Conservation (phyloP, 2,888 invertebrate genomes). For the Amiota communis region DNA sequence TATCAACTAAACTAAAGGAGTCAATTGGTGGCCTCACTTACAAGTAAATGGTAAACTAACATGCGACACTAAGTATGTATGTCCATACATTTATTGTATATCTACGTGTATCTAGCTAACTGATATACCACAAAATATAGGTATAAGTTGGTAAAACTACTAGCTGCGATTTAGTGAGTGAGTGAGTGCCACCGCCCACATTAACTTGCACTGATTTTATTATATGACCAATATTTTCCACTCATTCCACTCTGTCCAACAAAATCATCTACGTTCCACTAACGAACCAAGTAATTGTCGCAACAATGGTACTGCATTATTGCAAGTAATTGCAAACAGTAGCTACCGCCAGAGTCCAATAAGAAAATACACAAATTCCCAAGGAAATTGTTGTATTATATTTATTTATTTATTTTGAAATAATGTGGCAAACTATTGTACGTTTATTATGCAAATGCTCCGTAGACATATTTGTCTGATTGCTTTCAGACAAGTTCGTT, state of each 20-base stretch:
- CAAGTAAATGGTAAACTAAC: conserved; percentile 10
- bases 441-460: not conserved
- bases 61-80: not conserved
- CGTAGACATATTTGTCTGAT: not conserved
- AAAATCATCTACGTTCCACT: not conserved
- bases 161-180: not conserved
- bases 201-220: not conserved
- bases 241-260: too few species aligned
- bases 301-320: conserved; percentile 6
- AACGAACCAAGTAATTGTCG: conserved; percentile 13
- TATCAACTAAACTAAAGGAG: not conserved
- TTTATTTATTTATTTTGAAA: too few species aligned
- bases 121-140: too few species aligned
- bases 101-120: too few species aligned
- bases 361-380: too few species aligned
- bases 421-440: too few species aligned
- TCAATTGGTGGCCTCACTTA: not conserved
- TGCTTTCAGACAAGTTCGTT: conserved; percentile 25
- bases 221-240: not conserved
- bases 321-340: conserved; percentile 10
- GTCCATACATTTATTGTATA: too few species aligned
- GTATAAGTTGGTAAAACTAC: not conserved
- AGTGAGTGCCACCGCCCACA: conserved; percentile 7
- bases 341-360: not conserved
- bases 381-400: too few species aligned